Conservation (phyloP, 2,113 vertebrate species). For the Hemibagrus wyckioides region DNA sequence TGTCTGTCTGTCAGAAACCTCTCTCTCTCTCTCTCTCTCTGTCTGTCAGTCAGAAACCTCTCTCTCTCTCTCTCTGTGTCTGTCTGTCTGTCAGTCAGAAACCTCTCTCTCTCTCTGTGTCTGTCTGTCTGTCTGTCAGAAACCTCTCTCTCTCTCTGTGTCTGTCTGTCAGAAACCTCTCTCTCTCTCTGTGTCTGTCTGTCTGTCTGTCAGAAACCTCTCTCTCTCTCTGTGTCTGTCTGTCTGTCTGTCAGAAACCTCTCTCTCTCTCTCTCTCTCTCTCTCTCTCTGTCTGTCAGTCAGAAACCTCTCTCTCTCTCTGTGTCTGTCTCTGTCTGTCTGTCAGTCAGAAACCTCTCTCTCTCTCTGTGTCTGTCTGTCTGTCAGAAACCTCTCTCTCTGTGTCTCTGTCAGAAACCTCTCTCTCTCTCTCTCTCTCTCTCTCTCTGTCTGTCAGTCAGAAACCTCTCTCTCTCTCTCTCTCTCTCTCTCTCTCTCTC, state of each 20-base stretch:
- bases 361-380: neutral
- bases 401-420: neutral
- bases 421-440: slow-evolving; percentile 3
- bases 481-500: neutral
- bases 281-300: neutral
- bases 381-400: neutral
- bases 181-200: neutral
- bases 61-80: neutral
- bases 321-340: neutral
- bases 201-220: no score
- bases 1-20: neutral
- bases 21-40: neutral
- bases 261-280: neutral
- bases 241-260: neutral
- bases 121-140: neutral
- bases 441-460: neutral
- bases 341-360: neutral
- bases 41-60: no score
- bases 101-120: neutral
- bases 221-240: neutral
- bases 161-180: no score
- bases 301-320: no score
- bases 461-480: neutral
- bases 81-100: neutral
- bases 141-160: neutral